Conservation (phyloP, 2,888 invertebrate genomes). For the Troilus luridus region DNA sequence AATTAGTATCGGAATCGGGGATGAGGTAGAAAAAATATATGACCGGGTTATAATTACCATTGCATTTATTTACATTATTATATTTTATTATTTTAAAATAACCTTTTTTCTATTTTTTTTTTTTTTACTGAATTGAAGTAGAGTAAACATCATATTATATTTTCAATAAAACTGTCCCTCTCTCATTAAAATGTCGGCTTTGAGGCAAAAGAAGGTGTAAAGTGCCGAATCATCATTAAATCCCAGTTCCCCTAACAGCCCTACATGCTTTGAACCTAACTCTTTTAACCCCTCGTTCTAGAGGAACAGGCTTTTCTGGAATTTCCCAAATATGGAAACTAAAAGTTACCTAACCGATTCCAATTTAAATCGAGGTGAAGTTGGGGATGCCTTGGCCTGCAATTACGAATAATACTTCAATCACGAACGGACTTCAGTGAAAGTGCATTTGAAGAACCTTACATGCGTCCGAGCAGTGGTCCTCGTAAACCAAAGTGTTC, state of each 20-base stretch:
- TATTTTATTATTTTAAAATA: too few relatives aligned
- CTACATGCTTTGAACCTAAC: neutral
- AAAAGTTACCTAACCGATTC: neutral
- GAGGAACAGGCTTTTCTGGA: neutral
- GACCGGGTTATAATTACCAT: too few relatives aligned
- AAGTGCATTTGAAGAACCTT: conserved; percentile 3
- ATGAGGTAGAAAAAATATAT: too few relatives aligned
- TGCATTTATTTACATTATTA: too few relatives aligned
- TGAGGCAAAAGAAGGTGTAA: too few relatives aligned
- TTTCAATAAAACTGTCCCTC: too few relatives aligned
- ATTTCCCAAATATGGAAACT: neutral
- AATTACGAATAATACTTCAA: conserved; percentile 9
- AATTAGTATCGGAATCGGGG: too few relatives aligned
- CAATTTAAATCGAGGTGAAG: neutral
- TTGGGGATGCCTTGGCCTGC: neutral
- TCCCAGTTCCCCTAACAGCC: neutral
- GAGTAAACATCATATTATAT: too few relatives aligned
- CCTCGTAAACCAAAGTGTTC: neutral
- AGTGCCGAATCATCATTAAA: neutral
- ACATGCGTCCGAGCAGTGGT: neutral
- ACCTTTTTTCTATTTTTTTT: too few relatives aligned
- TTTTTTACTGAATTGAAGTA: too few relatives aligned
- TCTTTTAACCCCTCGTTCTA: neutral
- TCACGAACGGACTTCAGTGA: neutral
- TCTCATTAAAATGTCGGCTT: too few relatives aligned